Evolutionary conservation across 2,888 invertebrate genomes (phyloP), one percentile per base, ranked within the genome.

Genomic region (Sphecodes monilicornis): DNA sequence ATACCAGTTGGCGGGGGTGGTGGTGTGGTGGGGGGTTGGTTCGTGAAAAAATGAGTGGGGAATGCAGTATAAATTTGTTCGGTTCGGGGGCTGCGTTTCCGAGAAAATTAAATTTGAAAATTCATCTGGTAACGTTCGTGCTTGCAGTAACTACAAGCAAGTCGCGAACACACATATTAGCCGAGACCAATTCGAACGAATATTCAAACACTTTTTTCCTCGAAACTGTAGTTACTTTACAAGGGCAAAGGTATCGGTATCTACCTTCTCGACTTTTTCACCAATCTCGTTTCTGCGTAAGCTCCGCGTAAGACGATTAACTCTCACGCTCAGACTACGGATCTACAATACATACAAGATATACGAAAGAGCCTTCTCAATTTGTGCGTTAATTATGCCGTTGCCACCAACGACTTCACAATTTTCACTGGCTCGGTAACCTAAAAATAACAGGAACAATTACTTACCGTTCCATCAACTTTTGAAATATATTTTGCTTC

Each of bases 181-280:
- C 64, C 64, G 71, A 71, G 71, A n/a, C 32, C 71, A 10, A 43
- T 26, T 46, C 46, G 46, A 32, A 71, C 46, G 46, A 71, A 71
- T 71, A 71, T 71, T 50, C 32, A 50, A 46, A 71, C 29, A 46
- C 60, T 26, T 18, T 32, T 64, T 22, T 1, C 57, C 32, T 18
- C 10, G 64, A 32, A 64, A 32, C 22, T 64, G 64, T 29, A 32
- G 64, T 57, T 57, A 26, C 16, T 18, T 22, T 64, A 13, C 32
- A 18, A 26, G 57, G 60, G 18, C 2, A 6, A 64, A 32, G 10
- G 16, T 32, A 16, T 16, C 64, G 8, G 8, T n/a, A n/a, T 22
- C 64, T 18, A 32, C 29, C 3, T 32, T 18, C 10, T 32, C 32
- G 18, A 64, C 29, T 64, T 64, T 64, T 64, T 64, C 64, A 32